Evolutionary conservation across 2,113 vertebrate species (phyloP).

Genomic region (Spea bombifrons): DNA sequence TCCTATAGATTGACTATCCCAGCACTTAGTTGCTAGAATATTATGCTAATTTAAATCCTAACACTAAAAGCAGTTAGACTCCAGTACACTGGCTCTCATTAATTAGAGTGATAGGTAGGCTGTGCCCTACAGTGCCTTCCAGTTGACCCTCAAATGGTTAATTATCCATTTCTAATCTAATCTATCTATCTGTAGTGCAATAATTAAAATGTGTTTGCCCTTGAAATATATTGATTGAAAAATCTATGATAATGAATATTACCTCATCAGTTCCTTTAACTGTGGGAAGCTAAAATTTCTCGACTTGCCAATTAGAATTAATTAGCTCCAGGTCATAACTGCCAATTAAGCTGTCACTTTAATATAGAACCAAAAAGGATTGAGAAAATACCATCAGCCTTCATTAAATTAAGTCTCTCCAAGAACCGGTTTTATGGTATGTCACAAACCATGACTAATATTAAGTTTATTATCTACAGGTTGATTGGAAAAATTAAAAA

Average conservation of each 20-base stretch:
- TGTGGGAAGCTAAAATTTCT: constrained; percentile 49
- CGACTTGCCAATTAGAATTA: constrained; percentile 54
- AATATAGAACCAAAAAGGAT: constrained; percentile 48
- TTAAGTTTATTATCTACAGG: constrained; percentile 43
- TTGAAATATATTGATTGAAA: constrained; percentile 34
- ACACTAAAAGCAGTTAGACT: no score
- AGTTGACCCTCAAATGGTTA: neutral
- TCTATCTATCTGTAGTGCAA: neutral
- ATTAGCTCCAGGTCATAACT: constrained; percentile 53
- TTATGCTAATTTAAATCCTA: no score
- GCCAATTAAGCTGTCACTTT: constrained; percentile 55
- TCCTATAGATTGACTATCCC: no score
- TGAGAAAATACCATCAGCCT: constrained; percentile 52
- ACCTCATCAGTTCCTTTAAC: constrained; percentile 47
- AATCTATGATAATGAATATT: constrained; percentile 39
- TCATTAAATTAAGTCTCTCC: constrained; percentile 52
- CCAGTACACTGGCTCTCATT: no score
- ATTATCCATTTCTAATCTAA: constrained; percentile 6
- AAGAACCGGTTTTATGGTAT: constrained; percentile 40
- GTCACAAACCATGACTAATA: constrained; percentile 10
- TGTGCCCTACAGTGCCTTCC: neutral
- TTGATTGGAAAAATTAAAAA: constrained; percentile 35
- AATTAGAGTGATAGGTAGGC: no score
- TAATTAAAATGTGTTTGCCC: constrained; percentile 28
- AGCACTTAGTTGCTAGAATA: no score